Evolutionary conservation across 2,888 invertebrate species (phyloP).

Genomic region (Nezara viridula): DNA sequence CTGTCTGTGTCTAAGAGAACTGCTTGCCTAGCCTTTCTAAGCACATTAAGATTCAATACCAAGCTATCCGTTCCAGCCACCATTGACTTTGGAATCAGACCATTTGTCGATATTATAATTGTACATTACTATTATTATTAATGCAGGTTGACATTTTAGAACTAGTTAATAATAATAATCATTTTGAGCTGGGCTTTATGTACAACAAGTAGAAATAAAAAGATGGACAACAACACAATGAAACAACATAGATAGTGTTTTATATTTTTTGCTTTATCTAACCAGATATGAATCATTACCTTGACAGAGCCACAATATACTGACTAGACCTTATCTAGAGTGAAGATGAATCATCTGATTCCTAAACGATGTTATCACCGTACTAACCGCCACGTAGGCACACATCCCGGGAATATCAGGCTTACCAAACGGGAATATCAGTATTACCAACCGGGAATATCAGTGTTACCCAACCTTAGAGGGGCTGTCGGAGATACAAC

Average conservation of each 20-base stretch:
- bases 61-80: too few relatives aligned
- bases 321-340: not conserved
- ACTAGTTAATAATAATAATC: too few relatives aligned
- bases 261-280: not conserved
- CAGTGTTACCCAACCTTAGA: not conserved
- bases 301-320: not conserved
- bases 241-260: not conserved
- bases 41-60: too few relatives aligned
- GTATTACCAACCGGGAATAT: not conserved
- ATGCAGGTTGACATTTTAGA: too few relatives aligned
- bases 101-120: too few relatives aligned
- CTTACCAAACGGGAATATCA: not conserved
- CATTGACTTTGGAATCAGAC: too few relatives aligned
- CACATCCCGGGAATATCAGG: not conserved
- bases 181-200: too few relatives aligned
- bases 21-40: too few relatives aligned
- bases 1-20: too few relatives aligned
- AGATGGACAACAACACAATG: too few relatives aligned
- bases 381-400: not conserved
- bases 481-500: not conserved
- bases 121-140: too few relatives aligned
- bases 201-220: too few relatives aligned
- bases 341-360: slow-evolving; percentile 31
- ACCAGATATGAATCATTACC: slow-evolving; percentile 12
- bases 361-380: not conserved